These are phyloP conservation scores for Rosalia funebris DNA, from an alignment of 2,888 invertebrate genomes.

Conservation along the genomic window DNA sequence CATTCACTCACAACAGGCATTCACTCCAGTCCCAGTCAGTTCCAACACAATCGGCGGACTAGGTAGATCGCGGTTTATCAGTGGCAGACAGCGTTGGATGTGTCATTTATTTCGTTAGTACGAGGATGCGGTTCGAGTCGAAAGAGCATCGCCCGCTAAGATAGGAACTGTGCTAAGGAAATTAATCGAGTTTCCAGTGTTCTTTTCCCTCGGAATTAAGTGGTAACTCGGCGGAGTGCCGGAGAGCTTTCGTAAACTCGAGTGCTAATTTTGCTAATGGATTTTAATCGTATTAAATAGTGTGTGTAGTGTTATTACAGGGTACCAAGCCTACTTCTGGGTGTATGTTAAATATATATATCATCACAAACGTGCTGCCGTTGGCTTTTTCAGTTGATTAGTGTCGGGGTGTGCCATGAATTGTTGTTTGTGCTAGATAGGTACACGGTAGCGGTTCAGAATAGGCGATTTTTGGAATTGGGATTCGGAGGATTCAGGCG, in stretches of 20 bases:
- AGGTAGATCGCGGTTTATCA: conserved; percentile 8
- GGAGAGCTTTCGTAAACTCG: conserved; percentile 20
- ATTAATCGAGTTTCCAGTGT: conserved; percentile 14
- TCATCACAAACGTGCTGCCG: conserved; percentile 11
- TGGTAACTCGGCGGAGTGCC: conserved; percentile 18
- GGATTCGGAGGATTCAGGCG: neutral
- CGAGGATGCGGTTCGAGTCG: neutral
- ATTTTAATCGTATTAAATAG: conserved; percentile 43
- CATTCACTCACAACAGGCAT: conserved; percentile 19
- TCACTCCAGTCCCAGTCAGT: conserved; percentile 9
- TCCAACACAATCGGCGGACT: conserved; percentile 3
- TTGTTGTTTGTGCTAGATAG: neutral
- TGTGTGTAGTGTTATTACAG: conserved; percentile 29
- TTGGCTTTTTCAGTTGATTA: conserved; percentile 2
- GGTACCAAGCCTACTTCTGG: conserved; percentile 27
- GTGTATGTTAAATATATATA: conserved; percentile 19
- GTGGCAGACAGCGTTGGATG: conserved; percentile 8
- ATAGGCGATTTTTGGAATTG: conserved; percentile 3
- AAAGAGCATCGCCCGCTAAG: conserved; percentile 5
- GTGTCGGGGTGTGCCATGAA: neutral
- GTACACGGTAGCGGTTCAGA: neutral
- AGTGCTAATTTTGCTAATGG: conserved; percentile 45
- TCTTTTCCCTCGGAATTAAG: conserved; percentile 10
- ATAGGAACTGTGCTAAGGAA: conserved; percentile 1
- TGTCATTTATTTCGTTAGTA: conserved; percentile 7